Conservation (phyloP, 2,113 vertebrate species). For the Notarius lentiginosus region DNA sequence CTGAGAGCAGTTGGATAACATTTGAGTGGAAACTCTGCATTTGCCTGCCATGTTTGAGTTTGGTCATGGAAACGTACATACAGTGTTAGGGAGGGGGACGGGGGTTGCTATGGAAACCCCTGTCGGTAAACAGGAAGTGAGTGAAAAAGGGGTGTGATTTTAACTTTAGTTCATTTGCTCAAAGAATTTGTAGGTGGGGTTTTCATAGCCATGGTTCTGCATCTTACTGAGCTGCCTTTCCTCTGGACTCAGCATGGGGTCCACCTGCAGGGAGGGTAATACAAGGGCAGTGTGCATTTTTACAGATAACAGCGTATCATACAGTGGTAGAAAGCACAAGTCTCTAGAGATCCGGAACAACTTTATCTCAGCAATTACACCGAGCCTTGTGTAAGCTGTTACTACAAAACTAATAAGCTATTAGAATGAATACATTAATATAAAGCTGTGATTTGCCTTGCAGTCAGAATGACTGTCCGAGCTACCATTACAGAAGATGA, state of each 20-base stretch:
- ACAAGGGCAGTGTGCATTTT: background rate
- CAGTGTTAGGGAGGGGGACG: constrained; percentile 43
- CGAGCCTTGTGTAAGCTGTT: background rate
- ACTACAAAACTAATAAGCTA: background rate
- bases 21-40: constrained; percentile 45
- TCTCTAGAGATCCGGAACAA: background rate
- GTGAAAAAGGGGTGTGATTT: constrained; percentile 11
- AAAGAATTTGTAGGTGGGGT: constrained; percentile 85
- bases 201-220: constrained; percentile 84
- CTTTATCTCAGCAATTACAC: background rate
- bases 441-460: background rate
- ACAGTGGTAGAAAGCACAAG: background rate
- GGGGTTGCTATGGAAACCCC: constrained; percentile 46
- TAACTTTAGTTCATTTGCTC: constrained; percentile 81
- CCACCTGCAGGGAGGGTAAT: constrained; percentile 68
- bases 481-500: background rate
- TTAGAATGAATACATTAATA: background rate
- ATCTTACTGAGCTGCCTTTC: constrained; percentile 83
- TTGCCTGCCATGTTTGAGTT: constrained; percentile 40
- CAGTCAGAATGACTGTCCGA: background rate
- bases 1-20: constrained; percentile 36
- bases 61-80: constrained; percentile 50
- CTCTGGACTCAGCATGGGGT: constrained; percentile 80
- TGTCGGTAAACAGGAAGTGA: constrained; percentile 38
- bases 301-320: background rate